Evolutionary conservation across 1,140 invertebrate species (phyloP), one percentile per base, ranked within the genome.

Genomic region (Geopemphigus sp.): DNA sequence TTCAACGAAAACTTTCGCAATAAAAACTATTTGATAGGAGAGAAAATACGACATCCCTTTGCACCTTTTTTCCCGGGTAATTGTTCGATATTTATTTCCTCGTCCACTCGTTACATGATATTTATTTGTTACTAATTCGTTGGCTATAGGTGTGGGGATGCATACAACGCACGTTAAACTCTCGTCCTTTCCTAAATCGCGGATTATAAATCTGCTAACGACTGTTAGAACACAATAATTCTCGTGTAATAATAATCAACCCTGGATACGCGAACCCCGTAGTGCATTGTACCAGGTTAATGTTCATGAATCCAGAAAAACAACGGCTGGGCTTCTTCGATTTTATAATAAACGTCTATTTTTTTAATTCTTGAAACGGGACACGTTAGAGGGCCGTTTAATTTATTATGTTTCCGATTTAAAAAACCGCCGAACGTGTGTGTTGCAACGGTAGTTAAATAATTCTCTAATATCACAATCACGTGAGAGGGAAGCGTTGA

Each of bases 11-110:
- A 78, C 32, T 63, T 78, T 78, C 32, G 57, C 45, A 78, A 78
- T 78, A 78, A 78, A 78, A 78, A 61, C 57, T 47, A 63, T 14
- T 29, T 19, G 39, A 26, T n/a, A n/a, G 24, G 56, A 26, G 32
- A 24, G 47, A 19, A 63, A 63, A 19, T 54, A 12, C n/a, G n/a
- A 57, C 29, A 59, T 74, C 72, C 72, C 32, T 74, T 74, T 74
- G 45, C 74, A 63, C 74, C 74, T 78, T 61, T 76, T 73, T 73
- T 56, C 19, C 54, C 45, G 39, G 22, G 74, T 63, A 50, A 76
- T 76, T 76, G 54, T 76, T 59, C 73, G 73, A 76, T 76, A 76
- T 76, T 76, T 76, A 57, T 57, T 76, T 76, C 29, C 1, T 59
- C 22, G n/a, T 29, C 73, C 56, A 39, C 29, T 78, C 57, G 57